Base-by-base conservation (phyloP, 2,797 vertebrate genomes). In the Valencia hispanica region DNA sequence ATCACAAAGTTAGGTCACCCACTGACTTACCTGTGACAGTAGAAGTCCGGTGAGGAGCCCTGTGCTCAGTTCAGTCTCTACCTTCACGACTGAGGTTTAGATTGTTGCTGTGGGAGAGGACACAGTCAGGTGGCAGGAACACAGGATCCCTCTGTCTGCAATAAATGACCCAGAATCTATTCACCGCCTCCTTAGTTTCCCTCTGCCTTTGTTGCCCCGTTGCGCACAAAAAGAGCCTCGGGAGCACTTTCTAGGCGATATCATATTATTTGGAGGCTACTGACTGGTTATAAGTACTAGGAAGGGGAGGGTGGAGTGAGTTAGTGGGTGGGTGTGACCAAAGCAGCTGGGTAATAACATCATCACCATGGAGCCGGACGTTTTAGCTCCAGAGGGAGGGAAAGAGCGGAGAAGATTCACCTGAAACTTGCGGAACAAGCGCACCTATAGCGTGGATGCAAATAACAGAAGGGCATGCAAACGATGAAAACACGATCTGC, bases 341-440 rank as follows among this genome's bases (percentile, higher is more conserved):
- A 68, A 82, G 75, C 61, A 34, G 75, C 72, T 75, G 82, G 83
- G 74, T 81, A 78, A 83, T 75, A 81, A 73, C 74, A 84, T n/a
- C 74, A 88, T 94, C 89, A 83, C 89, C 89, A 89, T 88, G 88
- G 91, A 87, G 83, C 70, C 6, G n/a, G 72, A 72, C 78, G 68
- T 53, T 66, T 50, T 65, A 39, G 51, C 8, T 75, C 79, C 77
- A 74, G 81, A 71, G 84, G 80, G 86, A 82, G 80, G 71, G 83
- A 71, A 70, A 17, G 30, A 55, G 48, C 22, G 57, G 69, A 78
- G 5, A 34, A 77, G 30, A 39, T 15, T 76, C 66, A 75, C 61
- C 51, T 73, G 57, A 39, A 8, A 55, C 83, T 30, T 73, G 72
- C n/a, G 71, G 82, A 78, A 80, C 27, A 51, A 15, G 50, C 43